These are phyloP conservation scores for Stenodema calcarata DNA, from an alignment of 2,888 invertebrate genomes.

Conservation along the genomic window DNA sequence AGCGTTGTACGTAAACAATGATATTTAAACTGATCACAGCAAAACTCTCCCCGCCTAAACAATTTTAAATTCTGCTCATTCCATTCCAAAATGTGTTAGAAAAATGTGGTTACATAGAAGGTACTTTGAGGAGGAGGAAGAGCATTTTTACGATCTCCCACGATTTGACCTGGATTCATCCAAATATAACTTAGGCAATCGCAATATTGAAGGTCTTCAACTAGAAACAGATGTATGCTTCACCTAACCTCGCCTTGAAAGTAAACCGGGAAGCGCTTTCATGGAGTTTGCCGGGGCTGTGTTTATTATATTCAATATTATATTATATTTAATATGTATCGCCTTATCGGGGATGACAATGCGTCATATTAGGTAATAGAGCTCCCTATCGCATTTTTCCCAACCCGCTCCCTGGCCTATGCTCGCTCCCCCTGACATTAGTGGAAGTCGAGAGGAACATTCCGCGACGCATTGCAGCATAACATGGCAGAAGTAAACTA, in stretches of 20 bases:
- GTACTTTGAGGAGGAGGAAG: too few species aligned
- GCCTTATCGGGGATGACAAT: not conserved
- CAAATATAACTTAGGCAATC: too few species aligned
- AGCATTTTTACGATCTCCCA: too few species aligned
- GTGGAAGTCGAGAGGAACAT: not conserved
- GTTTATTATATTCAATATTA: not conserved
- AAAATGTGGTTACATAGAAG: too few species aligned
- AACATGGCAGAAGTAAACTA: too few species aligned
- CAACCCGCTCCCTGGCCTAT: not conserved
- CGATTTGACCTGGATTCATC: too few species aligned
- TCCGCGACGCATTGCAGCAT: not conserved
- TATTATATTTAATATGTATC: not conserved
- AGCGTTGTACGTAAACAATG: too few species aligned
- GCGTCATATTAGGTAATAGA: not conserved
- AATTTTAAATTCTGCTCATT: too few species aligned
- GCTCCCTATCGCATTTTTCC: not conserved
- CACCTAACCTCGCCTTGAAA: not conserved
- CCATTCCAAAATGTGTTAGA: too few species aligned
- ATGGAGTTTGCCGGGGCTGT: not conserved
- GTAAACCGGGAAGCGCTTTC: not conserved
- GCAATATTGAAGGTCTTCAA: too few species aligned
- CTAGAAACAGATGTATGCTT: not conserved
- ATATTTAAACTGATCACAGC: too few species aligned
- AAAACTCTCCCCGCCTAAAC: too few species aligned
- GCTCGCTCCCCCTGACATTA: not conserved